Evolutionary conservation across 2,113 vertebrate genomes (phyloP), one percentile per base, ranked within the genome.

Genomic region (Stigmatopora argus): DNA sequence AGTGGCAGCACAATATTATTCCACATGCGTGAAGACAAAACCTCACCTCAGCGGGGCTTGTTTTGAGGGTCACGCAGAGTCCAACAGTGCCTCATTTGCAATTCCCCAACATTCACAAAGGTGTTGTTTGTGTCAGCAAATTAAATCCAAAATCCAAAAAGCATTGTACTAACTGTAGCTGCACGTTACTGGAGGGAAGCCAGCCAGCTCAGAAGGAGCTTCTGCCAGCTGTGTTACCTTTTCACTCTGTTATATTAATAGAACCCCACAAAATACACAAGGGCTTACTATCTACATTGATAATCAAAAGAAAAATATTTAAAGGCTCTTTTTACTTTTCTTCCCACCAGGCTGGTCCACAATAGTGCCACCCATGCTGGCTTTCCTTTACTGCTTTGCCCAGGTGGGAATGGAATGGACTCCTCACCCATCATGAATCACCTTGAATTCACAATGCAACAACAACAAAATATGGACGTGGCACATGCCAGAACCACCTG

Each of bases 321-420:
- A 41, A 60, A 45, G n/a, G 10, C n/a, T 23, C 4, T 19, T 61
- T 41, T 8, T 13, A 14, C 58, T 44, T 61, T 19, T 45, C n/a
- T 9, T 38, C 31, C 31, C 51, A 70, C 65, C 85, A 92, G 91
- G 90, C 34, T 91, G 88, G 89, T 88, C 75, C 7, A 86, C 78
- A 13, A 19, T 86, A 1, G 75, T 80, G 1, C 75, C 85, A 13
- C 84, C 89, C 4, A 87, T 90, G 85, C 64, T 92, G 18, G 86
- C 81, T 12, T 92, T 90, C 73, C 88, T 92, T 38, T 92, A 92
- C 81, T 91, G 90, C 78, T 92, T 90, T 47, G 90, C 90, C 45
- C 91, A 92, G 72, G 77, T 92, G 26, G 91, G 91, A 62, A 81
- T 92, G 5, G 87, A 92, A 64, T 72, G 86, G 86, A 83, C 88